Evolutionary conservation across 2,888 invertebrate species (phyloP), one percentile per base, ranked within the genome.

Genomic region (Athalia circularis): DNA sequence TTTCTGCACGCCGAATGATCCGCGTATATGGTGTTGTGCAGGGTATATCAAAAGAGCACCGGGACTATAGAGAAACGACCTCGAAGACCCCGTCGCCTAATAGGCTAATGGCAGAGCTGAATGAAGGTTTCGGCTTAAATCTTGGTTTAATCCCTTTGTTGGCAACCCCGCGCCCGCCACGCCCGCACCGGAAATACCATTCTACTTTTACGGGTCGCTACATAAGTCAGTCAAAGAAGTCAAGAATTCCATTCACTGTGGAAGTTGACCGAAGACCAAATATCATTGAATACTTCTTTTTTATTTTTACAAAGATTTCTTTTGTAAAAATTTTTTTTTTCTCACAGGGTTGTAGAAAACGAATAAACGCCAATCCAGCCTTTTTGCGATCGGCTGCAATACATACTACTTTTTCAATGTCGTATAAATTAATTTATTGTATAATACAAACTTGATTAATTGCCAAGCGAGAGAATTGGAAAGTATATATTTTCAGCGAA

Each of bases 81-180:
- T 11, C 4, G 50, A 13, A 43, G n/a, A 64, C n/a, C 52, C 62
- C 62, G 15, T 61, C 62, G 75, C 52, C 75, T 45, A 75, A 75
- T 75, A 59, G 74, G 74, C 78, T 75, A 78, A 78, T 78, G 78
- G 70, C 78, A 47, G 48, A 75, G 15, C 45, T 70, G 78, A 78
- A 78, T 78, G 78, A 78, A 78, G 62, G 65, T 74, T 64, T 78
- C 74, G 64, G 78, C 78, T 74, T 78, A 78, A 78, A 78, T 68
- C 74, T 75, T 50, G 74, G 70, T 72, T 78, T 78, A 78, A 78
- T 78, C 78, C 78, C 78, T 78, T 78, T 78, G 78, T 78, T 64
- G 74, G 72, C 52, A 54, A 72, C 75, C 75, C 75, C 50, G 62
- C n/a, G 52, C 13, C 50, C 62, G 48, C 50, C 74, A 72, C 78